Percentiles rank a stretch among this genome's conserved stretches.
Evolutionary conservation across 2,888 invertebrate species (phyloP).

Genomic region (Chrysolina oricalcia): DNA sequence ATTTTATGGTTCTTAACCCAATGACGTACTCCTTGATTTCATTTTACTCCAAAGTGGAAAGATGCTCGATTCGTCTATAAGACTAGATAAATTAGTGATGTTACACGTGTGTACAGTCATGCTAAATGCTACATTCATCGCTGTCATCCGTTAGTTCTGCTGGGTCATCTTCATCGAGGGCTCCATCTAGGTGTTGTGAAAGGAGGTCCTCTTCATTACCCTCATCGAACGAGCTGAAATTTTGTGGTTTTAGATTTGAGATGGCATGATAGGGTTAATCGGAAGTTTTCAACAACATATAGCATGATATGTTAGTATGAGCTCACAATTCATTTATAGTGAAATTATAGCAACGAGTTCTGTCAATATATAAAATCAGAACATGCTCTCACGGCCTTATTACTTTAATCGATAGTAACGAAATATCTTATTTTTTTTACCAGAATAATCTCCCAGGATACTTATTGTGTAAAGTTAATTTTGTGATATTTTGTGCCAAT

Average conservation of each 20-base stretch:
- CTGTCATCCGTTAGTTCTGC: constrained; percentile 72
- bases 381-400: too few relatives aligned
- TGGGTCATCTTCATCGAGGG: constrained; percentile 70
- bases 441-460: too few relatives aligned
- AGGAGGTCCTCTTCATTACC: constrained; percentile 79
- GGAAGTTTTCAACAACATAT: too few relatives aligned
- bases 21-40: neutral
- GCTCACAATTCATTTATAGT: too few relatives aligned
- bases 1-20: neutral
- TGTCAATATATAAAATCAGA: too few relatives aligned
- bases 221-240: constrained; percentile 81
- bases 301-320: too few relatives aligned
- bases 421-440: too few relatives aligned
- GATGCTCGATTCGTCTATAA: neutral
- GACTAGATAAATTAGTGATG: constrained; percentile 51
- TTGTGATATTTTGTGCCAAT: too few relatives aligned
- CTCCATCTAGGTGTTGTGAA: constrained; percentile 78
- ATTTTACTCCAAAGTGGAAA: neutral
- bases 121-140: constrained; percentile 79
- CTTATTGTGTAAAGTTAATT: too few relatives aligned
- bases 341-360: too few relatives aligned
- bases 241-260: neutral
- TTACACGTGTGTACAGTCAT: constrained; percentile 43
- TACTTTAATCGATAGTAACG: too few relatives aligned
- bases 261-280: too few relatives aligned